Percentiles rank a stretch among this genome's conserved stretches.
These are phyloP conservation scores for Drosophila micromelanica DNA, from an alignment of 1,140 invertebrate species.

Conservation along the genomic window DNA sequence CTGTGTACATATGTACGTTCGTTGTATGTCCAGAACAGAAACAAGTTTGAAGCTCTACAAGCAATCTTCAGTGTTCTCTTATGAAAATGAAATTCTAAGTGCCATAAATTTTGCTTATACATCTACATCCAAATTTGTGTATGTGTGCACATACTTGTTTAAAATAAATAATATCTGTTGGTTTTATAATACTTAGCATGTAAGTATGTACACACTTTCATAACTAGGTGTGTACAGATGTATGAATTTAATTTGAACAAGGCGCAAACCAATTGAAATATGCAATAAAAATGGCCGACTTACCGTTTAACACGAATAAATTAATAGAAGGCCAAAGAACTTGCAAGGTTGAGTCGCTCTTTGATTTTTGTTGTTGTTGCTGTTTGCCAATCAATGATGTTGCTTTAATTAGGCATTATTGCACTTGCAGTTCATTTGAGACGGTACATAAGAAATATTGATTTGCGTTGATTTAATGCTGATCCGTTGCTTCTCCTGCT, in stretches of 20 bases:
- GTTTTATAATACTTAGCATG: slow-evolving; percentile 15
- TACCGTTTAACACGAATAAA: slow-evolving; percentile 55
- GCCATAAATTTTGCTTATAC: slow-evolving; percentile 28
- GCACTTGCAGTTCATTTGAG: slow-evolving; percentile 67
- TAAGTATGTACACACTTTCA: not conserved
- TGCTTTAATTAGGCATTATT: slow-evolving; percentile 64
- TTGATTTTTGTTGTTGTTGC: slow-evolving; percentile 4
- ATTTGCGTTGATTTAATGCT: slow-evolving; percentile 45
- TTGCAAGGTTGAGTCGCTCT: slow-evolving; percentile 36
- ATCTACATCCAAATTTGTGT: not conserved
- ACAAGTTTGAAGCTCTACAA: slow-evolving; percentile 55
- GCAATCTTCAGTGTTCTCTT: slow-evolving; percentile 36
- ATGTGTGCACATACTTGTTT: slow-evolving; percentile 11
- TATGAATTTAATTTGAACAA: slow-evolving; percentile 18
- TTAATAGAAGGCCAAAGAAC: slow-evolving; percentile 42
- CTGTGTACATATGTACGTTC: slow-evolving; percentile 36
- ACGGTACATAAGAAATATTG: slow-evolving; percentile 59
- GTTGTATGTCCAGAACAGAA: slow-evolving; percentile 36
- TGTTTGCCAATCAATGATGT: slow-evolving; percentile 41
- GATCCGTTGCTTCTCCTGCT: slow-evolving; percentile 30
- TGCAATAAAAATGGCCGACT: slow-evolving; percentile 76
- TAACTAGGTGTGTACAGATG: not conserved
- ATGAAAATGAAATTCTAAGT: slow-evolving; percentile 41
- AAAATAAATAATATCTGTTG: slow-evolving; percentile 51
- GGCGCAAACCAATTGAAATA: slow-evolving; percentile 33